These are phyloP conservation scores for Lochmaea crataegi DNA, from an alignment of 2,888 invertebrate genomes.

Conservation along the genomic window DNA sequence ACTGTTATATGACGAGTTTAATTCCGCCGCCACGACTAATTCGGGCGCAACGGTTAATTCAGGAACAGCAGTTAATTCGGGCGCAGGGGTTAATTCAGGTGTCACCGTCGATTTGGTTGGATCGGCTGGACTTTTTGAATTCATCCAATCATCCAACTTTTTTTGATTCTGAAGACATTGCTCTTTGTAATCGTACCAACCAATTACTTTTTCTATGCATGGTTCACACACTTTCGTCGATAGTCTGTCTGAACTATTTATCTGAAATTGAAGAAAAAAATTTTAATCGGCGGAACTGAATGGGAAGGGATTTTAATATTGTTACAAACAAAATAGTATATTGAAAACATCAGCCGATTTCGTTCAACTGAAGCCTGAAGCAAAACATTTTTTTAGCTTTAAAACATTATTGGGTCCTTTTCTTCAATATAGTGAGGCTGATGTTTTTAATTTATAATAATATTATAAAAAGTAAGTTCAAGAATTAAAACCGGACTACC, in stretches of 20 bases:
- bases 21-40: not conserved
- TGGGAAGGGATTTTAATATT: too few relatives aligned
- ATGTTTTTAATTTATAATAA: too few relatives aligned
- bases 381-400: too few relatives aligned
- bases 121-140: not conserved
- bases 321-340: too few relatives aligned
- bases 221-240: conserved; percentile 74
- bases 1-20: not conserved
- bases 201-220: conserved; percentile 74
- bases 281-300: conserved; percentile 35
- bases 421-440: too few relatives aligned
- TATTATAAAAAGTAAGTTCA: too few relatives aligned
- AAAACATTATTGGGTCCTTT: too few relatives aligned
- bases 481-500: too few relatives aligned
- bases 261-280: conserved; percentile 66
- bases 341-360: too few relatives aligned
- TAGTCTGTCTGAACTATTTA: conserved; percentile 72
- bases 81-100: not conserved
- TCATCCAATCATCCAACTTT: conserved; percentile 64
- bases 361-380: too few relatives aligned
- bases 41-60: too few relatives aligned
- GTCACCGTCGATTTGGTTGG: not conserved
- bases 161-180: conserved; percentile 74
- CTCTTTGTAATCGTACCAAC: conserved; percentile 75
- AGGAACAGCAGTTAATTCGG: not conserved